These are phyloP conservation scores for Eciton burchellii DNA, from an alignment of 1,140 invertebrate genomes.

Conservation along the genomic window DNA sequence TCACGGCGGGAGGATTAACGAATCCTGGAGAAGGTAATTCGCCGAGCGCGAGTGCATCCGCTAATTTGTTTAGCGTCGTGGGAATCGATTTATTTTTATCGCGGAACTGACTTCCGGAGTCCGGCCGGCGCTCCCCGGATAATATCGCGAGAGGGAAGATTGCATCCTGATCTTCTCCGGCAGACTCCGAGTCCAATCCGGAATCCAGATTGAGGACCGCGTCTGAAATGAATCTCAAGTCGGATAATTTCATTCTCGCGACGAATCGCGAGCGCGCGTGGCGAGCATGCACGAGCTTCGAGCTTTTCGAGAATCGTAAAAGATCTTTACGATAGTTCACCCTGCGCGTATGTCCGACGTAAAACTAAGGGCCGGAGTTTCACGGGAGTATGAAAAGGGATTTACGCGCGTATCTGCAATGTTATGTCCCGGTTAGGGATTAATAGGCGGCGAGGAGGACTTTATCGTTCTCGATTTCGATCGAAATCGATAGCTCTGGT, in stretches of 20 bases:
- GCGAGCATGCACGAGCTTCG: background rate
- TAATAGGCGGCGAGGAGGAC: background rate
- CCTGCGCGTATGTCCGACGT: background rate
- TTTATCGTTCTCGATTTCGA: too few species aligned
- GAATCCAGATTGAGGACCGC: conserved; percentile 9
- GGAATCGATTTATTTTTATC: conserved; percentile 31
- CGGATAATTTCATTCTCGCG: conserved; percentile 39
- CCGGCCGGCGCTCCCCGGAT: background rate
- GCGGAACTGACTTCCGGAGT: conserved; percentile 16
- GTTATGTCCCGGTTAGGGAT: background rate
- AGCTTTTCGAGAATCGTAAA: background rate
- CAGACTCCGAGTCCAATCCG: background rate
- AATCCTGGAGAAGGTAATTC: background rate
- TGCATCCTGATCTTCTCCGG: conserved; percentile 19
- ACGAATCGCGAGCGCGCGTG: background rate
- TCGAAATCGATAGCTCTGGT: too few species aligned
- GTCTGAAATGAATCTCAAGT: conserved; percentile 27
- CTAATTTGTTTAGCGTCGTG: conserved; percentile 10
- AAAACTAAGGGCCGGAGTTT: background rate
- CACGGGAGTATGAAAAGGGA: background rate
- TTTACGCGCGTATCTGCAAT: background rate
- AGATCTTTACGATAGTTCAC: background rate
- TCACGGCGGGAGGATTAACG: background rate
- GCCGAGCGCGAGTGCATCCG: background rate
- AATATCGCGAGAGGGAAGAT: conserved; percentile 47